These are phyloP conservation scores for Serranus cabrilla DNA, from an alignment of 2,797 vertebrate species.

Conservation along the genomic window DNA sequence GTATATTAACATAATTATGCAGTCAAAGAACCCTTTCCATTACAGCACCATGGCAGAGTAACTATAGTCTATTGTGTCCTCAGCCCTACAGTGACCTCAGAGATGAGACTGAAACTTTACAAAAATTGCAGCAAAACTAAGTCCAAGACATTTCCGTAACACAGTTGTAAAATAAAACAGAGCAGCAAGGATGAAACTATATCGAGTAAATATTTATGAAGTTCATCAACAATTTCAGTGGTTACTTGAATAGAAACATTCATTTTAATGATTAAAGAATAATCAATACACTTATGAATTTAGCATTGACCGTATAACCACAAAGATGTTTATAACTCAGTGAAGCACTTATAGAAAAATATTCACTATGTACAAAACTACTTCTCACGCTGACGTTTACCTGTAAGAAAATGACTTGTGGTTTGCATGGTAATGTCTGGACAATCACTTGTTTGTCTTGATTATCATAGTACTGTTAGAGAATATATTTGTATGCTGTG, in stretches of 20 bases:
- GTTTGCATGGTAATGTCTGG: conserved; percentile 6
- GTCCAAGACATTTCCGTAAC: neutral
- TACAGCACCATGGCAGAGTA: neutral
- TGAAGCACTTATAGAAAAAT: conserved; percentile 8
- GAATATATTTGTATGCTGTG: neutral
- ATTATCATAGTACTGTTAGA: neutral
- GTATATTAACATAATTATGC: neutral
- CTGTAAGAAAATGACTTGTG: conserved; percentile 12
- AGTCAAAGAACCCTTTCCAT: neutral
- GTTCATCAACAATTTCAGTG: neutral
- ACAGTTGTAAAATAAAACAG: neutral
- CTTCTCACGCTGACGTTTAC: neutral
- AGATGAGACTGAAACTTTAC: neutral
- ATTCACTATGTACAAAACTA: conserved; percentile 16
- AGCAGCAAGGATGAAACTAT: neutral
- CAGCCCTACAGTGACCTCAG: neutral
- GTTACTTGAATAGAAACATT: neutral
- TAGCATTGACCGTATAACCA: neutral
- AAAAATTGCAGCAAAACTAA: conserved; percentile 1
- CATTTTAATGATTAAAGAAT: conserved; percentile 28
- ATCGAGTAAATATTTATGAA: neutral
- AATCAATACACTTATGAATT: neutral
- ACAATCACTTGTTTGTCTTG: too few relatives aligned
- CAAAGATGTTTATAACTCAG: neutral
- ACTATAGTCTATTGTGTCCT: neutral